phyloP scores from a whole-genome alignment of 2,113 vertebrate genomes.

The Polyodon spathula region DNA sequence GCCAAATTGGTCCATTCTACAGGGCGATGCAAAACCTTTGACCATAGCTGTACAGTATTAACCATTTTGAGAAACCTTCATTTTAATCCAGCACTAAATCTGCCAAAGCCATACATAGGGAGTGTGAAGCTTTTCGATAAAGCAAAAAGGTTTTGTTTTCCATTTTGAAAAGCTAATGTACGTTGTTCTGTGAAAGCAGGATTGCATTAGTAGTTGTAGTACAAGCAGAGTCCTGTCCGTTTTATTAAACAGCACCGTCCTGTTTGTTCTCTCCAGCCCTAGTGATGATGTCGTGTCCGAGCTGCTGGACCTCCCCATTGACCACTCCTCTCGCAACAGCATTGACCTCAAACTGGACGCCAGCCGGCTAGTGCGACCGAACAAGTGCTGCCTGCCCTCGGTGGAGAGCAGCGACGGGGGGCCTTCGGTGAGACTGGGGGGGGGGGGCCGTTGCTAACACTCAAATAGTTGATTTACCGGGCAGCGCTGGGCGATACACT shows the following conservation, averaged over 20 bases:
- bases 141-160: too few relatives aligned
- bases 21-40: too few relatives aligned
- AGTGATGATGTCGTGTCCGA: constrained; percentile 68
- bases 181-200: neutral
- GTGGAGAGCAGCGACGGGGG: constrained; percentile 43
- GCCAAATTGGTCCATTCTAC: too few relatives aligned
- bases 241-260: neutral
- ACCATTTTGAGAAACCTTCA: too few relatives aligned
- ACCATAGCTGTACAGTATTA: too few relatives aligned
- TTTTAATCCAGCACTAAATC: too few relatives aligned
- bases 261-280: constrained; percentile 39
- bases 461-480: neutral
- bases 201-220: neutral
- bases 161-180: too few relatives aligned
- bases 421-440: constrained; percentile 29
- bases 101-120: too few relatives aligned
- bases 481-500: neutral
- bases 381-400: constrained; percentile 39
- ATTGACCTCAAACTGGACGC: constrained; percentile 39
- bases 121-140: too few relatives aligned
- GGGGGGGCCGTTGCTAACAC: constrained; percentile 12
- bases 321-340: constrained; percentile 39
- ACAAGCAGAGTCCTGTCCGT: too few relatives aligned
- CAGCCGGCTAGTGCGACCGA: constrained; percentile 37
- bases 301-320: constrained; percentile 63